Evolutionary conservation across 2,888 invertebrate species (phyloP), one percentile per base, ranked within the genome.

Genomic region (Ptychoptera contaminata): DNA sequence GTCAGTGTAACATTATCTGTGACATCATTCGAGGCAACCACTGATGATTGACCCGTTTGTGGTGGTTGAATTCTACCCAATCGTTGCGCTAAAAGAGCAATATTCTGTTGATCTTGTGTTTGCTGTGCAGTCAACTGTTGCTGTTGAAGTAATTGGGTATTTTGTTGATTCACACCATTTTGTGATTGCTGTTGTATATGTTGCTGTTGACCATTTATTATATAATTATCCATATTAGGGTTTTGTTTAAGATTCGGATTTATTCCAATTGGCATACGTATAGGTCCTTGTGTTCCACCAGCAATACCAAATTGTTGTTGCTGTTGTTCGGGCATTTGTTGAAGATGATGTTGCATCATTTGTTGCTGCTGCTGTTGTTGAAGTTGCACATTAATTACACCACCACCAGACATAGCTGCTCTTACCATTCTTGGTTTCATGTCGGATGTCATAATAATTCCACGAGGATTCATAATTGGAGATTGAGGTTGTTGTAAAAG

Each of bases 341-440:
- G 44, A 15, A 40, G 45, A 37, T 43, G 46, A 30, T 42, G 40
- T 11, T 23, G 16, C 16, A 16, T 37, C 14, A 39, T 40, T 16
- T 41, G 39, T 37, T 47, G 47, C 30, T 50, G 50, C 16, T 48
- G 48, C 29, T 30, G 38, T 42, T 48, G 49, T 32, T 49, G 47
- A 35, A 46, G 47, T 40, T 47, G 47, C 40, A 49, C 40, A 23
- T 23, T 23, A 9, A 51, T 37, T 8, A 49, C 46, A 34, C 50
- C 43, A 15, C 49, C 45, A 12, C 10, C 12, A 4, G 43, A 31
- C 12, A 23, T 23, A 23, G 23, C 23, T 2, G 58, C 49, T 31
- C 63, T 56, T 4, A 57, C 54, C n/a, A 62, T 55, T 12, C 63
- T 57, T 39, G 60, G 63, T 8, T 48, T 54, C 38, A 61, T 47